Evolutionary conservation across 2,888 invertebrate genomes (phyloP).

Genomic region (Invenusta paracnida): DNA sequence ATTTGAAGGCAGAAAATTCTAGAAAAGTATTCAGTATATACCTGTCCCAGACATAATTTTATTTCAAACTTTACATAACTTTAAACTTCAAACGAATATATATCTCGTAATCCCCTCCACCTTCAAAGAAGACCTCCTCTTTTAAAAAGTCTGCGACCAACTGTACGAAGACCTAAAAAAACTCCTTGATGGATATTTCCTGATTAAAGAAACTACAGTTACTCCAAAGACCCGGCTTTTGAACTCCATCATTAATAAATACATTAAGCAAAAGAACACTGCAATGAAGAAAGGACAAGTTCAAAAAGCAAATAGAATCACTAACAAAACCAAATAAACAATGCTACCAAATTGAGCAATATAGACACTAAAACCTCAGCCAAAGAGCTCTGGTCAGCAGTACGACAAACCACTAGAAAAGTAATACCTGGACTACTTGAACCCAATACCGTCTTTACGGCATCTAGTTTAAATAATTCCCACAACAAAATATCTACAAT

Average conservation of each 20-base stretch:
- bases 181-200: not conserved
- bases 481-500: not conserved
- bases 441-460: not conserved
- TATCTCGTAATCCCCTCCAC: not conserved
- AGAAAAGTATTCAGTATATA: too few species aligned
- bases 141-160: not conserved
- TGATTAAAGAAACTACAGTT: not conserved
- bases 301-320: slow-evolving; percentile 26
- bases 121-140: not conserved
- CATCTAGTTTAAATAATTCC: slow-evolving; percentile 17
- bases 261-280: slow-evolving; percentile 8
- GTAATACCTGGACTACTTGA: not conserved
- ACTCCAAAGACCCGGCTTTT: not conserved
- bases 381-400: slow-evolving; percentile 3
- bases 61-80: too few species aligned
- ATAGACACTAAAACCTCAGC: slow-evolving; percentile 15
- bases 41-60: too few species aligned
- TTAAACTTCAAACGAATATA: too few species aligned
- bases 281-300: slow-evolving; percentile 26
- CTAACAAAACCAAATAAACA: not conserved
- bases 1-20: too few species aligned
- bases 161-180: not conserved
- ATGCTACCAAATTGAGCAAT: not conserved
- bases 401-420: slow-evolving; percentile 19
- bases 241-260: not conserved